Evolutionary conservation across 2,113 vertebrate genomes (phyloP), one percentile per base, ranked within the genome.

Genomic region (Lipophrys pholis): DNA sequence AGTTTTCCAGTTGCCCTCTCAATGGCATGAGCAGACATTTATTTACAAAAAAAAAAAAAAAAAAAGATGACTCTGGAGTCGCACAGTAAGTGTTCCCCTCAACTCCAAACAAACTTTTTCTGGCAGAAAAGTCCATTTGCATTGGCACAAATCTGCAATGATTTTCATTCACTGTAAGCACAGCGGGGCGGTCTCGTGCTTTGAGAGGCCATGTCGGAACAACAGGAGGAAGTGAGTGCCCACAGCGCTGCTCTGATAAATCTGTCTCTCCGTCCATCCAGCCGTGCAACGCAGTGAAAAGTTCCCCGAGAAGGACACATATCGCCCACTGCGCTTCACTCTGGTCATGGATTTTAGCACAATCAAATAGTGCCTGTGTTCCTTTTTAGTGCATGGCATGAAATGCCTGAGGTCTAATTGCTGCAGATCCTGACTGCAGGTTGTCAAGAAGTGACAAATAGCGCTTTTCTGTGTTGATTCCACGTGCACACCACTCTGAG

Each of bases 381-480:
- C 67, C 59, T 78, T 87, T 83, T 79, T 60, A 75, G 68, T 69
- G 53, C 76, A 53, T 43, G 53, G 68, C 67, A 40, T 56, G 41
- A 64, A 75, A 59, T 4, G 45, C 66, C 59, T 57, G 43, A 73
- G 72, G 77, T 69, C 64, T 81, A 79, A 84, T 78, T 69, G 16
- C 72, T 63, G 60, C 42, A 78, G 63, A 77, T 82, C 55, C 81
- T 45, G 46, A 78, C 63, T 69, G 66, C 83, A 50, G 67, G 42
- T 70, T 84, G 85, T 80, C 62, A 73, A 86, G 58, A 65, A 80
- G 78, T 72, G 72, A 87, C 52, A 30, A 80, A 84, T 75, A 12
- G 16, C 21, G 40, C 56, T 63, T 11, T 10, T 17, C 39, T 73
- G 58, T 53, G 39, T 52, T 42, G 50, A 15, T 16, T 21, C 50